phyloP scores from a whole-genome alignment of 1,140 invertebrate genomes.

The Nomia melanderi region DNA sequence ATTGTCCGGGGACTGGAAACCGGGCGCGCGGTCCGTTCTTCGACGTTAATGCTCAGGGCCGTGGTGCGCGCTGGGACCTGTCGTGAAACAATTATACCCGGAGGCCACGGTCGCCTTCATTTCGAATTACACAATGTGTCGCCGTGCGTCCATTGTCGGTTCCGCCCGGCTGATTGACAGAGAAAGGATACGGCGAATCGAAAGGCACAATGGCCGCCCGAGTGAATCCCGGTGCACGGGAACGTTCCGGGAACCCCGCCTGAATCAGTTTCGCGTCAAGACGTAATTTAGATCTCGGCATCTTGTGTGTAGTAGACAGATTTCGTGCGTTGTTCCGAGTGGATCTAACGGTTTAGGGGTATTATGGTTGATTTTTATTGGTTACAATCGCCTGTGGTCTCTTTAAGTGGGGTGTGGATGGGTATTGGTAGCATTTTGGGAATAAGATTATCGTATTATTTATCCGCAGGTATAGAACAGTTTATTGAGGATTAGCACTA shows the following conservation, averaged over 20 bases:
- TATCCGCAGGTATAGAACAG: no score
- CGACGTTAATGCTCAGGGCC: constrained; percentile 27
- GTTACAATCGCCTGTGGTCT: no score
- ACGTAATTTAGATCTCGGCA: constrained; percentile 3
- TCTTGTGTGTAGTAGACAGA: background rate
- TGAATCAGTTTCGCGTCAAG: constrained; percentile 18
- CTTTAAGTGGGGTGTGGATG: no score
- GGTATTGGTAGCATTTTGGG: no score
- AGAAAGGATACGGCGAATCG: constrained; percentile 59
- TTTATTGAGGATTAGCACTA: no score
- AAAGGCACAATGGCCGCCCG: constrained; percentile 44
- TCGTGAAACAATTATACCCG: constrained; percentile 60
- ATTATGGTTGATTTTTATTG: no score
- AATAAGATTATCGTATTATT: no score
- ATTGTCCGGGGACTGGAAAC: constrained; percentile 40
- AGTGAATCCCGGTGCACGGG: background rate
- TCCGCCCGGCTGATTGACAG: constrained; percentile 49
- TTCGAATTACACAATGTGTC: constrained; percentile 65
- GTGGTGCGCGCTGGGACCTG: constrained; percentile 24
- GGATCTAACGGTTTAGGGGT: no score
- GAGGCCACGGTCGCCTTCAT: constrained; percentile 35
- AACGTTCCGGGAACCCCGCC: background rate
- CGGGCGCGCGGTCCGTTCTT: constrained; percentile 15
- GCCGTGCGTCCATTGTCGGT: constrained; percentile 46
- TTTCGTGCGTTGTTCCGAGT: no score